A percentile compares a stretch with the other conserved stretches of the same genome.
Evolutionary conservation across 2,797 vertebrate species (phyloP).

Genomic region (Tokudaia tokunoshimensis): DNA sequence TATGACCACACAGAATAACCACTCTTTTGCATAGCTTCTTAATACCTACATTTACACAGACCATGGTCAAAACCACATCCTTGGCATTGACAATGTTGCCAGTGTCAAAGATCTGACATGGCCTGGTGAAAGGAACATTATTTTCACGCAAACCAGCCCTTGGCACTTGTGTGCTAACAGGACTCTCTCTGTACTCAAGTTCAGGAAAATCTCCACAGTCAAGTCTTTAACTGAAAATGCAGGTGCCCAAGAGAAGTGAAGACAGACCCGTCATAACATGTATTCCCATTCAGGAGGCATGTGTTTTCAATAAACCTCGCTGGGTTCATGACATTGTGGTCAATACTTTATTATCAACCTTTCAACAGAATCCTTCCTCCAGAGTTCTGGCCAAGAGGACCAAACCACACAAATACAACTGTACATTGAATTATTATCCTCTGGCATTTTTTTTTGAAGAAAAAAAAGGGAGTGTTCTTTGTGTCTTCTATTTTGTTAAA

Average conservation of each 20-base stretch:
- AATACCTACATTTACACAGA: background rate
- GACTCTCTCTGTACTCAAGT: background rate
- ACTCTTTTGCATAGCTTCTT: background rate
- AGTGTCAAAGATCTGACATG: background rate
- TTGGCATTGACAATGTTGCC: background rate
- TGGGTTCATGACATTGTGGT: slow-evolving; percentile 48
- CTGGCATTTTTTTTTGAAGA: background rate
- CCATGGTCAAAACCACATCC: background rate
- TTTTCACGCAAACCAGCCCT: background rate
- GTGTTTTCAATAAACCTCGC: slow-evolving; percentile 61
- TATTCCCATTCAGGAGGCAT: background rate
- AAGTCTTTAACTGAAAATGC: background rate
- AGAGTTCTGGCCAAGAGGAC: slow-evolving; percentile 58
- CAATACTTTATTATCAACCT: slow-evolving; percentile 66
- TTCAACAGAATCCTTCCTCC: slow-evolving; percentile 73
- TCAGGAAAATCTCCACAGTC: background rate
- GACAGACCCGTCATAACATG: slow-evolving; percentile 44
- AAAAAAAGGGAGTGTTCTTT: background rate
- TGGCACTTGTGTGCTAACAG: fast-evolving
- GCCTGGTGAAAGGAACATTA: fast-evolving
- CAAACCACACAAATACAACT: slow-evolving; percentile 51
- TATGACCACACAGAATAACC: background rate
- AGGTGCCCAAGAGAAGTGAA: slow-evolving; percentile 61
- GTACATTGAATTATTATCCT: slow-evolving; percentile 48
- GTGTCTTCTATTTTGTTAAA: background rate